Percentiles rank a stretch among this genome's conserved stretches.
These are phyloP conservation scores for Gobio gobio DNA, from an alignment of 2,113 vertebrate species.

Conservation along the genomic window DNA sequence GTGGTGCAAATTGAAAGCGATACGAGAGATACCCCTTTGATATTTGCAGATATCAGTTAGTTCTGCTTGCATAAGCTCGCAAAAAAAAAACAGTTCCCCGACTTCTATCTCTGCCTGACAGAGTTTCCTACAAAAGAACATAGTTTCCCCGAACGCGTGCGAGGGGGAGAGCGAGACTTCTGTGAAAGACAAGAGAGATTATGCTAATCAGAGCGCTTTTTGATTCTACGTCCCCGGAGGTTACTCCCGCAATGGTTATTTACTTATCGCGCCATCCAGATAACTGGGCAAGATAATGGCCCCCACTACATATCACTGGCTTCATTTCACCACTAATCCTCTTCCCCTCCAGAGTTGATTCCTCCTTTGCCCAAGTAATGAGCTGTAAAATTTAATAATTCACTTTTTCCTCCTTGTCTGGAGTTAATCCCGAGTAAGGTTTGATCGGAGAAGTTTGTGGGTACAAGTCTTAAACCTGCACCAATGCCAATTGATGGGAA, in stretches of 20 bases:
- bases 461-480: background rate
- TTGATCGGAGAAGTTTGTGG: background rate
- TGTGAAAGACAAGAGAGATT: conserved; percentile 52
- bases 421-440: conserved; percentile 33
- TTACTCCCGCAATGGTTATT: conserved; percentile 59
- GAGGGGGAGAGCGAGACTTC: conserved; percentile 30
- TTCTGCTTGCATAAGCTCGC: conserved; percentile 33
- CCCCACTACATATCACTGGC: conserved; percentile 58
- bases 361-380: conserved; percentile 63
- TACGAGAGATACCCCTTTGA: conserved; percentile 29
- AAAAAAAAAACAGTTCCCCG: background rate
- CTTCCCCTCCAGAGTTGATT: conserved; percentile 57
- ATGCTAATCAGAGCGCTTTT: conserved; percentile 58
- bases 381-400: conserved; percentile 67
- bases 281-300: conserved; percentile 60
- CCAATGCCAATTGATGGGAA: background rate
- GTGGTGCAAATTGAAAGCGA: conserved; percentile 41
- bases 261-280: conserved; percentile 64
- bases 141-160: conserved; percentile 4
- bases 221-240: conserved; percentile 54
- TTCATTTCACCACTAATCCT: conserved; percentile 61
- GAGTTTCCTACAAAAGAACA: conserved; percentile 9
- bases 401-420: conserved; percentile 41
- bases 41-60: conserved; percentile 39
- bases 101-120: conserved; percentile 34